phyloP scores from a whole-genome alignment of 1,140 invertebrate species.

The Monomorium pharaonis region DNA sequence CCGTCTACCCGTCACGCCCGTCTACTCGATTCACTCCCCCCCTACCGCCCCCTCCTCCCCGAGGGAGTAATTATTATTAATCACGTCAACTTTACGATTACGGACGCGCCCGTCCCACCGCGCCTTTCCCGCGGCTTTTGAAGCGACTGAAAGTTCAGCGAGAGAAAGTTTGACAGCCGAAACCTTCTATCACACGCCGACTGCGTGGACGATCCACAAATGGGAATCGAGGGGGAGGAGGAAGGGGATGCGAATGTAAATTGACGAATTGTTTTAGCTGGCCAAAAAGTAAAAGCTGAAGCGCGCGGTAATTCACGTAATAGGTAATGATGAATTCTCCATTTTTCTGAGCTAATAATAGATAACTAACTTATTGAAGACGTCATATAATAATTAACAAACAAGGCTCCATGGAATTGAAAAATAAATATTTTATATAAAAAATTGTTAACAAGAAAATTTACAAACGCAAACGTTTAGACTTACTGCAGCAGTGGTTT shows the following conservation, averaged over 20 bases:
- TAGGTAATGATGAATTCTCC: no score
- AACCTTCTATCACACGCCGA: neutral
- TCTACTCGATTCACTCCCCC: constrained; percentile 9
- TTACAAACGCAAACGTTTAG: no score
- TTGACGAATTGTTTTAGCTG: constrained; percentile 5
- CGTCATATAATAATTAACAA: no score
- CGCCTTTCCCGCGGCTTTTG: constrained; percentile 10
- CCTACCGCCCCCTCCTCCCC: no score
- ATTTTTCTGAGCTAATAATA: no score
- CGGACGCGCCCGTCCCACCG: neutral
- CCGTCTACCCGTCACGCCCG: constrained; percentile 34
- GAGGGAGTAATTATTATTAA: constrained; percentile 48
- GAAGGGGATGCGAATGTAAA: neutral
- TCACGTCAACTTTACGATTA: constrained; percentile 49
- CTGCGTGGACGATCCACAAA: neutral
- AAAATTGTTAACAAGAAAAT: no score
- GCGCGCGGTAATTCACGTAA: neutral
- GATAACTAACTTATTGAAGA: no score
- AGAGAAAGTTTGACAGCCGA: constrained; percentile 53
- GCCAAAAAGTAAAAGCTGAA: neutral
- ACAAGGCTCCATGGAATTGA: no score
- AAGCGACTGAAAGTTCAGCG: constrained; percentile 16
- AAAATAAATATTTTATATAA: no score
- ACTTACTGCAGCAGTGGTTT: no score
- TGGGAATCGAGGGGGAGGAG: neutral